Evolutionary conservation across 53 echinoderm and acorn worm species (phyloP), one percentile per base, ranked within the genome.

Genomic region (Arbacia lixula): DNA sequence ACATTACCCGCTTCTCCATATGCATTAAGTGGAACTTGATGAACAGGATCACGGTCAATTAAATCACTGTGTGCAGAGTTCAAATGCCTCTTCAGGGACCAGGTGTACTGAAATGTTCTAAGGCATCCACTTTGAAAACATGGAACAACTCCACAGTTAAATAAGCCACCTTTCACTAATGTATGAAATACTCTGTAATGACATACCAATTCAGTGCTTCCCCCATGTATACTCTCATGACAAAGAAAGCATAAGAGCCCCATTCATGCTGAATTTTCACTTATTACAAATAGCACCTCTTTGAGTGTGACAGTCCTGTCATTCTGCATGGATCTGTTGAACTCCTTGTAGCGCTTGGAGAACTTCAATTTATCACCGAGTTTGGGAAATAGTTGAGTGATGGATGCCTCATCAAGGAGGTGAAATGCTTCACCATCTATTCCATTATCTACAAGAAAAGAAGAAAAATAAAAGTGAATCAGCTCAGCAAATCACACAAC

Each of bases 141-240:
- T 31, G 63, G 63, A 62, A 62, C 63, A 62, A 62, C 63, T 62
- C 63, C 63, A 62, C 63, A 62, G 63, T 62, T 62, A 62, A 62
- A 62, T 31, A 62, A 62, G 25, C 63, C 63, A 62, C 63, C 63
- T 62, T 62, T 62, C 30, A 62, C 63, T 62, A 62, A 62, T 62
- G 63, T 62, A 62, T 62, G 63, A 62, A 62, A 62, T 62, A 62
- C 38, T 62, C 63, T 62, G 63, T 62, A 62, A 62, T 62, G 63
- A 62, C 63, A 62, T 62, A 62, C 63, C 63, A 62, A 62, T 62
- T 62, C 63, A 62, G 63, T 62, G 63, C 63, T 62, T 62, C 63
- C 63, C 63, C 63, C 63, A 31, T 62, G 63, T 62, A 62, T 31
- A 62, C 63, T 62, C 63, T 62, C 63, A 62, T 62, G 63, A 62